Conservation (phyloP, 2,888 invertebrate species). For the Allolobophora icterica region DNA sequence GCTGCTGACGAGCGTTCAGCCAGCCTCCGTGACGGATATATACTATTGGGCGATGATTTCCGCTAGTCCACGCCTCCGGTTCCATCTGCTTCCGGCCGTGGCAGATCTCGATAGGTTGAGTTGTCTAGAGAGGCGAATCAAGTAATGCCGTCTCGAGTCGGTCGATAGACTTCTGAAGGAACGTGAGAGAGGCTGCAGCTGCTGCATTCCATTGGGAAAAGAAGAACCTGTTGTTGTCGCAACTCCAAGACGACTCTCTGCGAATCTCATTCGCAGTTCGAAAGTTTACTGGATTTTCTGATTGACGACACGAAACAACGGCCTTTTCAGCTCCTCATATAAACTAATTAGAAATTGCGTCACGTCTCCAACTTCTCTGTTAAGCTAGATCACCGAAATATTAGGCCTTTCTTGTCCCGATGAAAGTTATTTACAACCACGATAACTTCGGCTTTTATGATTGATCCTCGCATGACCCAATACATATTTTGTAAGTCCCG, state of each 20-base stretch:
- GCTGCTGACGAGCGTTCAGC: background rate
- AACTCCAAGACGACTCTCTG: background rate
- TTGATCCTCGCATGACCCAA: background rate
- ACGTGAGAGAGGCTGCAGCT: slow-evolving; percentile 6
- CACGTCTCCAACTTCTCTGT: background rate
- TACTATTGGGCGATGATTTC: slow-evolving; percentile 5
- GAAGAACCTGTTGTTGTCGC: slow-evolving; percentile 8
- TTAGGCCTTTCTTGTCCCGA: no score
- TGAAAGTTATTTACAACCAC: background rate
- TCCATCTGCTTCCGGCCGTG: background rate
- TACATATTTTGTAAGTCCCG: background rate
- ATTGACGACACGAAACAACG: background rate
- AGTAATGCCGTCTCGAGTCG: slow-evolving; percentile 18
- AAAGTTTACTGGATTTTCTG: background rate
- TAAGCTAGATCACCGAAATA: background rate
- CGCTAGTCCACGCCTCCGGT: slow-evolving; percentile 12
- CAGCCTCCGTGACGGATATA: background rate
- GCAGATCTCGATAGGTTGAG: background rate
- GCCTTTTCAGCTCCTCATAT: background rate
- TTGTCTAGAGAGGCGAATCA: background rate
- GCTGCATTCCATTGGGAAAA: background rate
- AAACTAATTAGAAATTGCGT: background rate
- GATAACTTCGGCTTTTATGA: background rate
- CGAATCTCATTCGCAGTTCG: background rate
- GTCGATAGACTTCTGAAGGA: slow-evolving; percentile 23